phyloP scores from a whole-genome alignment of 1,140 invertebrate species.

The Drosophila gunungcola region DNA sequence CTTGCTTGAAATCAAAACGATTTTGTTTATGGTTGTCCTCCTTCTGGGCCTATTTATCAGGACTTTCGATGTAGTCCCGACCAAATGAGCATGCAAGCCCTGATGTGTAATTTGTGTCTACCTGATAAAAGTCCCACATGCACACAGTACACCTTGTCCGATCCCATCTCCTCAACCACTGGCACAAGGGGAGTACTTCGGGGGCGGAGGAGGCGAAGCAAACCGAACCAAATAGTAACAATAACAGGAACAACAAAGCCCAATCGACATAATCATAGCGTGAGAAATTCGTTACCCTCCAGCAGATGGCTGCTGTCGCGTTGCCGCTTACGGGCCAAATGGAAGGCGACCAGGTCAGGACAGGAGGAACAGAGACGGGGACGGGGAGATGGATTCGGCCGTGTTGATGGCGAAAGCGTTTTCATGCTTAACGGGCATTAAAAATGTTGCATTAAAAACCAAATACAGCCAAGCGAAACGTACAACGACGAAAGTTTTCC shows the following conservation, averaged over 20 bases:
- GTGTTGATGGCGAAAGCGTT: constrained; percentile 68
- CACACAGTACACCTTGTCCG: constrained; percentile 63
- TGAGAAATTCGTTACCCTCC: constrained; percentile 82
- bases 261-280: constrained; percentile 84
- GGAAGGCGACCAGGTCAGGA: constrained; percentile 33
- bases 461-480: constrained; percentile 44
- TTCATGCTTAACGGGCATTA: constrained; percentile 82
- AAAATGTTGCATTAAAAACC: constrained; percentile 74
- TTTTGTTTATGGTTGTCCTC: constrained; percentile 5
- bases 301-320: constrained; percentile 70
- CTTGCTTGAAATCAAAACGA: not conserved
- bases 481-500: constrained; percentile 14
- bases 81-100: constrained; percentile 45
- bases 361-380: too few relatives aligned
- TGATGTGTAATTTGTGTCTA: constrained; percentile 56
- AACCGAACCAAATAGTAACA: constrained; percentile 57
- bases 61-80: constrained; percentile 23
- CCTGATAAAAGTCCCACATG: constrained; percentile 63
- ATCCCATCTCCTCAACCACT: constrained; percentile 22
- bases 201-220: constrained; percentile 4
- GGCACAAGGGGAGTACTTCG: constrained; percentile 10
- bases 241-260: constrained; percentile 59
- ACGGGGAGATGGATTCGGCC: constrained; percentile 20
- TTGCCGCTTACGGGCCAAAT: constrained; percentile 67
- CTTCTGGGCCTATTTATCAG: not conserved